A percentile compares a stretch with the other conserved stretches of the same genome.
These are phyloP conservation scores for Polymixis flavicincta DNA, from an alignment of 2,888 invertebrate species.

Conservation along the genomic window DNA sequence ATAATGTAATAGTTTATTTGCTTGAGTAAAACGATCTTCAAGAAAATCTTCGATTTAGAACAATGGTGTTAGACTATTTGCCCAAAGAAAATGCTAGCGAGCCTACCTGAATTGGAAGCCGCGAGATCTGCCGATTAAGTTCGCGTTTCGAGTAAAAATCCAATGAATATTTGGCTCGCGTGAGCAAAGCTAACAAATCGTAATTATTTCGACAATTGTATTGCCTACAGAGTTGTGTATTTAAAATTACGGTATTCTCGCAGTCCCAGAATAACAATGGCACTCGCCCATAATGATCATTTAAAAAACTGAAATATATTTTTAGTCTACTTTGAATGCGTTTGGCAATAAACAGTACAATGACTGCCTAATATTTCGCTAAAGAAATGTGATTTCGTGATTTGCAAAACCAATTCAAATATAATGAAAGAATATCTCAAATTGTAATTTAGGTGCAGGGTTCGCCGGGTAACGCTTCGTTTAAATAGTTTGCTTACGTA, in stretches of 20 bases:
- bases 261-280: constrained; percentile 6
- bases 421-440: background rate
- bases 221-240: background rate
- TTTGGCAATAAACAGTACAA: constrained; percentile 17
- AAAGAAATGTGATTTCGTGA: constrained; percentile 10
- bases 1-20: background rate
- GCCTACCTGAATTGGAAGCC: background rate
- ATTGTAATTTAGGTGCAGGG: no score
- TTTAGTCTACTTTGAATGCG: background rate
- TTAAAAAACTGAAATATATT: constrained; percentile 12
- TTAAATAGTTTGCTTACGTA: background rate
- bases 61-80: no score
- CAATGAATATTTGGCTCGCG: constrained; percentile 45
- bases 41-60: background rate
- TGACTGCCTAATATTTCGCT: background rate
- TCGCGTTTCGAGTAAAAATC: constrained; percentile 13
- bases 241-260: constrained; percentile 16
- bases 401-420: background rate
- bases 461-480: no score
- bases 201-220: constrained; percentile 28
- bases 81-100: background rate
- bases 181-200: constrained; percentile 37
- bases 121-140: background rate
- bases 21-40: background rate
- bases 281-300: background rate